phyloP scores from a whole-genome alignment of 2,113 vertebrate species.

The Phodopus roborovskii region DNA sequence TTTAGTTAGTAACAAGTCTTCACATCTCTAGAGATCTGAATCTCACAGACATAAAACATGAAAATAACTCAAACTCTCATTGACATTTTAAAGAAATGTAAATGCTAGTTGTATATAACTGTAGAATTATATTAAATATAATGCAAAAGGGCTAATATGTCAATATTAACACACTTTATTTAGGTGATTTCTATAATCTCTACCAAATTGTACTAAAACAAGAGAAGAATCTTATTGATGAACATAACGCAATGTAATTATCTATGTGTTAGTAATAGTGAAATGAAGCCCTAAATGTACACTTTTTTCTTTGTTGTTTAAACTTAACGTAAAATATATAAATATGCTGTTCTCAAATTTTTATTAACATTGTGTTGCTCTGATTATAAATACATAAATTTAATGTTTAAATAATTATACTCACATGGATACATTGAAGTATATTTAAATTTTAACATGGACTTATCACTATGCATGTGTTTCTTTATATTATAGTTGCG shows the following conservation, averaged over 20 bases:
- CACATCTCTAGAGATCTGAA: not conserved
- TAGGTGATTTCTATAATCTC: not conserved
- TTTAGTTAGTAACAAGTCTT: not conserved
- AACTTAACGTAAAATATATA: not conserved
- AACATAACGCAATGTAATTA: not conserved
- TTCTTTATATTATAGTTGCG: not conserved
- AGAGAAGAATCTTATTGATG: not conserved
- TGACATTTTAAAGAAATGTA: not conserved
- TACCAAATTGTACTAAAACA: not conserved
- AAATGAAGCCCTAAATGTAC: not conserved
- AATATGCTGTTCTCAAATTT: not conserved
- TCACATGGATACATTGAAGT: not conserved
- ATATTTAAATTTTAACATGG: not conserved
- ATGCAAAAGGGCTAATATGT: not conserved
- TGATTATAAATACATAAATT: not conserved
- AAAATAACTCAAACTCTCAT: not conserved
- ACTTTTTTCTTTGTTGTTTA: not conserved
- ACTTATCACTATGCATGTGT: not conserved
- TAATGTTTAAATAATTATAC: not conserved
- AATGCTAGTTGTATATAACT: not conserved
- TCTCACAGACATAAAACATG: not conserved
- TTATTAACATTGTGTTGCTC: not conserved
- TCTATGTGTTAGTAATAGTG: not conserved
- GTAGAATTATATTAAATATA: not conserved
- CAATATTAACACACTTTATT: not conserved